Evolutionary conservation across 2,888 invertebrate genomes (phyloP).

Genomic region (Fissipunctia ypsillon): DNA sequence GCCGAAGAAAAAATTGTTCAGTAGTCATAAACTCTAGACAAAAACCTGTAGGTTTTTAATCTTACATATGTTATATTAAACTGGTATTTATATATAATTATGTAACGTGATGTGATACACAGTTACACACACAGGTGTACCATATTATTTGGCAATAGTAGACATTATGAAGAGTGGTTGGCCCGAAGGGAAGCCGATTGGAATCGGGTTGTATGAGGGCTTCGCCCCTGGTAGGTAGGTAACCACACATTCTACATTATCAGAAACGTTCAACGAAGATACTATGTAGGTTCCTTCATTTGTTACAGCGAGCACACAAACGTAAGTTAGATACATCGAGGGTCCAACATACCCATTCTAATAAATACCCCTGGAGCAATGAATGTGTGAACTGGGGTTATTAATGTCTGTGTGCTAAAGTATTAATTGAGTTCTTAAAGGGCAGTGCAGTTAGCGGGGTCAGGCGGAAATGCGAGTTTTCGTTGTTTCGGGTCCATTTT

Average conservation of each 20-base stretch:
- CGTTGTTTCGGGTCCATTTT: conserved; percentile 10
- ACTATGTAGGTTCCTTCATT: conserved; percentile 31
- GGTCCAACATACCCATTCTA: conserved; percentile 31
- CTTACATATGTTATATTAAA: too few species aligned
- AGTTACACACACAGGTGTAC: too few species aligned
- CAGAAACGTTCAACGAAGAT: conserved; percentile 10
- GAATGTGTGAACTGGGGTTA: conserved; percentile 45
- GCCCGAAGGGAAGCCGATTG: too few species aligned
- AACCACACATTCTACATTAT: conserved; percentile 2
- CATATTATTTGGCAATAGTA: too few species aligned
- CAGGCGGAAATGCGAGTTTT: conserved; percentile 23
- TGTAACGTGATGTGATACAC: too few species aligned
- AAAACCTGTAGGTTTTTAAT: too few species aligned
- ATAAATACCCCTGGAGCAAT: conserved; percentile 44
- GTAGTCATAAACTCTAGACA: too few species aligned
- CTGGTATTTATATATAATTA: too few species aligned
- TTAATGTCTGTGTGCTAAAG: conserved; percentile 46
- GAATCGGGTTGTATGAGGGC: too few species aligned
- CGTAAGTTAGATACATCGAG: conserved; percentile 38
- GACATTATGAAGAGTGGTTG: too few species aligned
- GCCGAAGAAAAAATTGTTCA: too few species aligned
- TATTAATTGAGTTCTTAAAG: conserved; percentile 59
- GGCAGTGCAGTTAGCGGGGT: conserved; percentile 27
- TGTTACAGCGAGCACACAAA: conserved; percentile 36
- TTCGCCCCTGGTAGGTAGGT: too few species aligned